Base-by-base conservation (phyloP, 2,888 invertebrate genomes). In the Tholera decimalis region DNA sequence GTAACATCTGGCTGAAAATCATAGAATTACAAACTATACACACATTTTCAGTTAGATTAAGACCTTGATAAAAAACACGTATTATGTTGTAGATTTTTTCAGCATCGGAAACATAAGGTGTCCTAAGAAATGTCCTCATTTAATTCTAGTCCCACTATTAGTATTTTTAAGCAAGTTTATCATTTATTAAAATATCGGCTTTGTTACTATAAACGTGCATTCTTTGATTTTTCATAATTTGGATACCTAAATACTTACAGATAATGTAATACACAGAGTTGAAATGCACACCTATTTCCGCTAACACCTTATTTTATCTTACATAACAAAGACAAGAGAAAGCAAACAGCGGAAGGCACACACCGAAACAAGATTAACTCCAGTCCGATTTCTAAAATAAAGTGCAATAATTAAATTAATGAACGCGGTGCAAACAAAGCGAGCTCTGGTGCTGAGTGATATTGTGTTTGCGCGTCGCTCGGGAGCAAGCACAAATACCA, bases 361-460 rank as follows among this genome's bases (percentile, higher is more conserved):
- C 30, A 43, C 30, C 41, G 37, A 63, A 72, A 57, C 49, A 56
- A 43, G 43, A 53, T 71, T 49, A 63, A 44, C 47, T 54, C 9
- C 28, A 57, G 53, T 55, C 47, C 35, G 39, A 63, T 68, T 77
- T 67, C 61, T 54, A 68, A 64, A 67, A 67, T 61, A 56, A 63
- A 67, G 71, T 76, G 75, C 70, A 69, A 77, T 82, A 73, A 80
- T 84, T 85, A 78, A 83, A 84, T 86, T 84, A 85, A 85, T 80
- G 80, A 84, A 79, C 66, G 68, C 62, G 54, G 35, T 56, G 76
- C 78, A 83, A 82, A 83, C 85, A 82, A 73, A 64, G 71, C 73
- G 57, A 39, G 65, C 58, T 30, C 59, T 44, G 28, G 56, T 44
- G 22, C 69, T 60, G 65, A 79, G 79, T 74, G 77, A 79, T 79